Evolutionary conservation across 1,140 invertebrate species (phyloP).

Genomic region (Teleogryllus occipitalis): DNA sequence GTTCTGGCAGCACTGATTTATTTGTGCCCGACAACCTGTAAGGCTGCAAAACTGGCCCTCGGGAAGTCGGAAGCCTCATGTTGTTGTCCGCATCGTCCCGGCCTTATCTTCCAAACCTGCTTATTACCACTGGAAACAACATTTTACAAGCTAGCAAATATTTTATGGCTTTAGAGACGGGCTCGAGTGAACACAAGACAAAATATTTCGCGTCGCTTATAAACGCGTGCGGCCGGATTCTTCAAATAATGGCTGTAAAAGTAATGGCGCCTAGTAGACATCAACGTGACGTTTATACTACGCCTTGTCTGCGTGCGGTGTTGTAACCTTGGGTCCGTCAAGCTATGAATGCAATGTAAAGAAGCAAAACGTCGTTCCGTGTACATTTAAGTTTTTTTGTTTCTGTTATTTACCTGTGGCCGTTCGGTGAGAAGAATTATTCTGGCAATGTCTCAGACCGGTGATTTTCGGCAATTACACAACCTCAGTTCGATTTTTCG

Average conservation of each 20-base stretch:
- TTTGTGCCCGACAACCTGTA: not conserved
- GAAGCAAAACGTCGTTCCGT: not conserved
- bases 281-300: not conserved
- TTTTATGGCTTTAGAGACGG: not conserved
- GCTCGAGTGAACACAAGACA: not conserved
- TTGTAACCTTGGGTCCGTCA: not conserved
- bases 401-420: not conserved
- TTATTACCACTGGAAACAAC: not conserved
- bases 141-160: not conserved
- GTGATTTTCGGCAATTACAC: not conserved
- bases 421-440: not conserved
- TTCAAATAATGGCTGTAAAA: slow-evolving; percentile 5
- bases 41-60: not conserved
- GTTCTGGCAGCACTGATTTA: not conserved
- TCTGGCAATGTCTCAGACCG: not conserved
- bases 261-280: not conserved
- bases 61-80: not conserved
- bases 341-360: not conserved
- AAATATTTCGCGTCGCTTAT: not conserved
- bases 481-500: not conserved
- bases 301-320: not conserved
- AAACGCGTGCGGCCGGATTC: not conserved
- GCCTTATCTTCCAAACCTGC: not conserved
- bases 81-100: not conserved
- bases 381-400: not conserved